Base-by-base conservation (phyloP, 2,888 invertebrate genomes). In the Chymomyza amoena region DNA sequence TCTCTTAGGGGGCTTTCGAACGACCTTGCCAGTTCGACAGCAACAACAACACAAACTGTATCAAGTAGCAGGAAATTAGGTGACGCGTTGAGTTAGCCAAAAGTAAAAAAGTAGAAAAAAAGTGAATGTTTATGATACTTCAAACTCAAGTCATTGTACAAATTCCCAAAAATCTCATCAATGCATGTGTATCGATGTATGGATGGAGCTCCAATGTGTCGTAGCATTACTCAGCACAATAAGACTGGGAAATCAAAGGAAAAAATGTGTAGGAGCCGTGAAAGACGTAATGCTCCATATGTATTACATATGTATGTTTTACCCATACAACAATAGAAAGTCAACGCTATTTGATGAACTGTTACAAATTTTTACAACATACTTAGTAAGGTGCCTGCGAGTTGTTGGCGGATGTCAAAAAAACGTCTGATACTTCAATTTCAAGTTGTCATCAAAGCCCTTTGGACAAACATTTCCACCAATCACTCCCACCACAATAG, bases 41-140 rank as follows among this genome's bases (percentile, higher is more conserved):
- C 63, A 61, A 69, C 20, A 7, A 69, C 20, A 7, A 67, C 20
- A 64, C 73, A 81, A 84, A 84, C 70, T 83, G 87, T 84, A 84
- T 85, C 83, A 84, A 84, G 87, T 84, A 87, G 85, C 80, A 83
- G 85, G 80, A 87, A 84, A 84, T 87, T 84, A 81, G 83, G 66
- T 73, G 87, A 84, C 81, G 87, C 85, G 84, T 80, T 65, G 69
- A 15, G 32, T 32, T 61, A 68, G 67, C 45, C 59, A 61, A 57
- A 63, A 15, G 66, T 69, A 61, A 60, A 60, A 60, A 60, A 60
- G 54, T 54, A 32, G 32, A 10, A 75, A 84, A 84, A 84, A 84
- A 84, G 84, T 84, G 84, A 84, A 84, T 84, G 84, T 84, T 87
- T 84, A 84, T 82, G 87, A 79, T 81, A 79, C 84, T 87, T 81